A percentile compares a stretch with the other conserved stretches of the same genome.
Conservation (phyloP, 2,113 vertebrate genomes). For the Cyprinodon tularosa region DNA sequence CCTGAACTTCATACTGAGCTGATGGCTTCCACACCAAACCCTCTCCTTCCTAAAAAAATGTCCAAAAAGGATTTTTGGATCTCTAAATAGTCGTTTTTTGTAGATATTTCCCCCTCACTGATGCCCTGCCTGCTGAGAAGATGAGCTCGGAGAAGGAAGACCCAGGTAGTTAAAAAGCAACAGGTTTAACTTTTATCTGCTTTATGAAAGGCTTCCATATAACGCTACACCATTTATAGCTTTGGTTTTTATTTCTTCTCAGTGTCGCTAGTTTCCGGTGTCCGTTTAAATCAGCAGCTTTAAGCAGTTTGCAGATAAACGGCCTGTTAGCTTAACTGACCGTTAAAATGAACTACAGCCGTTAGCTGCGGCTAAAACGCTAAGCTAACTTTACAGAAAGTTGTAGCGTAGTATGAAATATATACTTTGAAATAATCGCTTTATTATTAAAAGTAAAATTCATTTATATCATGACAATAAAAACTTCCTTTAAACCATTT, state of each 20-base stretch:
- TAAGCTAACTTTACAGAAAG: background rate
- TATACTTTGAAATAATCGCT: background rate
- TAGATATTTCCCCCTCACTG: background rate
- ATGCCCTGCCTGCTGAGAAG: slow-evolving; percentile 19
- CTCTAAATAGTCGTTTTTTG: background rate
- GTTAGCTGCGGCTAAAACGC: slow-evolving; percentile 46
- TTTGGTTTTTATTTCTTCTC: background rate
- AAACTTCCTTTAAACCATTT: background rate
- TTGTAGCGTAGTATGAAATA: background rate
- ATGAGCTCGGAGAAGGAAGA: slow-evolving; percentile 57
- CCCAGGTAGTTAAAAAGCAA: slow-evolving; percentile 40
- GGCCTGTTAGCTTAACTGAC: slow-evolving; percentile 41
- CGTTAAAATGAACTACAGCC: slow-evolving; percentile 8
- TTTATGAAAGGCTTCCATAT: background rate
- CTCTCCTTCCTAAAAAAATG: slow-evolving; percentile 27
- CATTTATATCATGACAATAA: background rate
- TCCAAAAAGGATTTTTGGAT: fast-evolving
- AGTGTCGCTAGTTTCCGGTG: slow-evolving; percentile 2
- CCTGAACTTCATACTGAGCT: slow-evolving; percentile 70
- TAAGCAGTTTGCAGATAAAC: background rate
- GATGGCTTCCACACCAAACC: slow-evolving; percentile 14
- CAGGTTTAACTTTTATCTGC: slow-evolving; percentile 12
- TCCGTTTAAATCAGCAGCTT: slow-evolving; percentile 16
- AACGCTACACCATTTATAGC: background rate
- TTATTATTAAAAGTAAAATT: background rate